phyloP scores from a whole-genome alignment of 2,797 vertebrate genomes.

The Galaxias olidus region DNA sequence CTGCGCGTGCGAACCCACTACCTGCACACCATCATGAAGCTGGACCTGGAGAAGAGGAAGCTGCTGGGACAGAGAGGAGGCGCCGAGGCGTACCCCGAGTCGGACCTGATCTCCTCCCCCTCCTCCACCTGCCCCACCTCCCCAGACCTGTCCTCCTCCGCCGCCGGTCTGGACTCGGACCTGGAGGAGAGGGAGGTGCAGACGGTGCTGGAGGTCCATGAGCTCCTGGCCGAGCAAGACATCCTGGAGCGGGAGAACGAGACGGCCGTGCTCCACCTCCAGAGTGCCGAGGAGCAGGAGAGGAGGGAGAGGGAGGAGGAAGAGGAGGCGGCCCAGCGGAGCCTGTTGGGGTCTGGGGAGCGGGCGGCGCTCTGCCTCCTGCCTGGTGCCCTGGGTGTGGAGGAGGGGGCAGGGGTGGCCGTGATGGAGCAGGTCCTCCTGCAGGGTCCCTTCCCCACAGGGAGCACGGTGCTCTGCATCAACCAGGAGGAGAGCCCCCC shows the following conservation, averaged over 20 bases:
- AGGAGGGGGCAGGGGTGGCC: constrained; percentile 57
- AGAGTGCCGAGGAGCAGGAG: constrained; percentile 93
- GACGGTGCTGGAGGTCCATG: constrained; percentile 57
- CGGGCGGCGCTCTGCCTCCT: constrained; percentile 81
- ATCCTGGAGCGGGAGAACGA: constrained; percentile 84
- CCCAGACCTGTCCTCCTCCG: constrained; percentile 64
- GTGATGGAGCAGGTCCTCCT: constrained; percentile 80
- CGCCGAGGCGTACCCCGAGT: constrained; percentile 47
- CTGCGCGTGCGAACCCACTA: constrained; percentile 94
- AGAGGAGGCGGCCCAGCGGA: constrained; percentile 59
- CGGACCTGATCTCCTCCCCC: constrained; percentile 47
- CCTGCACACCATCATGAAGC: constrained; percentile 97
- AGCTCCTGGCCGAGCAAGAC: constrained; percentile 70
- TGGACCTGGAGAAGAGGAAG: constrained; percentile 89
- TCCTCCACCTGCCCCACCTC: constrained; percentile 68
- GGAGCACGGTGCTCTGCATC: constrained; percentile 87
- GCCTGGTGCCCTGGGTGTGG: constrained; percentile 70
- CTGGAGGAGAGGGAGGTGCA: constrained; percentile 60
- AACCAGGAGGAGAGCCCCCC: constrained; percentile 67
- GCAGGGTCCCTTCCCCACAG: constrained; percentile 85
- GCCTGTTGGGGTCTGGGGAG: constrained; percentile 29
- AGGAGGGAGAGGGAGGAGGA: constrained; percentile 86
- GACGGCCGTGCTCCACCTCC: constrained; percentile 91
- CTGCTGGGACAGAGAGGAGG: constrained; percentile 62
- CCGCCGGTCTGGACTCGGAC: constrained; percentile 65